Conservation (phyloP, 2,797 vertebrate genomes). For the Melanotaenia boesemani region DNA sequence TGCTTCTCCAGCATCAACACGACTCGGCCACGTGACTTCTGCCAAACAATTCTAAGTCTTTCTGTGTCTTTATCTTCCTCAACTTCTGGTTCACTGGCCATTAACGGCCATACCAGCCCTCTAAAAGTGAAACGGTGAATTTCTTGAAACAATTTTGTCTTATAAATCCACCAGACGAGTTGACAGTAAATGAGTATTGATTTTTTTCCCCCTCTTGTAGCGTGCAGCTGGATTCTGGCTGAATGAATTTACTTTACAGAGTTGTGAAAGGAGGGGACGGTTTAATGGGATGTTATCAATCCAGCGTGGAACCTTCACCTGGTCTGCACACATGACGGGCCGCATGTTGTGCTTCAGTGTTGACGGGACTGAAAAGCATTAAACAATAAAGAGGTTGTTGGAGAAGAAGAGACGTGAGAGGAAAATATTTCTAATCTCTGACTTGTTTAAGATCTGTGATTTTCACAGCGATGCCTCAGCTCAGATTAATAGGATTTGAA, state of each 20-base stretch:
- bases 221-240: constrained; percentile 69
- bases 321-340: constrained; percentile 50
- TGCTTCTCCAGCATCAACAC: constrained; percentile 17
- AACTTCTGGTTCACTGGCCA: constrained; percentile 12
- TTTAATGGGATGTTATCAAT: constrained; percentile 74
- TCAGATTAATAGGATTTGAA: constrained; percentile 52
- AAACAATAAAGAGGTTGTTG: constrained; percentile 14
- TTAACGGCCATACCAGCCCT: constrained; percentile 46
- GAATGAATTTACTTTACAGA: constrained; percentile 64
- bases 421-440: constrained; percentile 15
- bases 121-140: constrained; percentile 57
- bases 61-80: constrained; percentile 15
- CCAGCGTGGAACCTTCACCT: constrained; percentile 47
- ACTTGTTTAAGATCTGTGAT: constrained; percentile 36
- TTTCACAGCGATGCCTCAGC: constrained; percentile 14
- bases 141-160: constrained; percentile 63
- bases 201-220: constrained; percentile 50
- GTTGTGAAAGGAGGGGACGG: constrained; percentile 60
- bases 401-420: constrained; percentile 3
- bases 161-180: constrained; percentile 62
- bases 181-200: constrained; percentile 79
- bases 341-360: constrained; percentile 33
- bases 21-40: constrained; percentile 3
- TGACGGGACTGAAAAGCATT: constrained; percentile 17
- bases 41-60: constrained; percentile 20